These are phyloP conservation scores for Ctenodactylus gundi DNA, from an alignment of 2,113 vertebrate genomes.

Conservation along the genomic window DNA sequence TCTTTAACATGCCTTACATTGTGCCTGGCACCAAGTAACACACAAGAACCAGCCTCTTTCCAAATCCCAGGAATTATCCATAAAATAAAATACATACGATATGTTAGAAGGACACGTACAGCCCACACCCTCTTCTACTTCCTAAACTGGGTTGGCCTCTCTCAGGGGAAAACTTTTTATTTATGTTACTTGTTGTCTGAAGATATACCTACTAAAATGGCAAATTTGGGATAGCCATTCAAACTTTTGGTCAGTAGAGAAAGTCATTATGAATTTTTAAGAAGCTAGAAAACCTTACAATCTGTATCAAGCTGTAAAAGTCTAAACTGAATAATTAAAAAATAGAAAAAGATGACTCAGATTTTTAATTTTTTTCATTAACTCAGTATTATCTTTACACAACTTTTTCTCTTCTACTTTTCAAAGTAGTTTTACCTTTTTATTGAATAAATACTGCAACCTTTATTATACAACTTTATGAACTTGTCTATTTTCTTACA, in stretches of 20 bases:
- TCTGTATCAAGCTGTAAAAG: background rate
- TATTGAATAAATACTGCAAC: too few species aligned
- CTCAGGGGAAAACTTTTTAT: background rate
- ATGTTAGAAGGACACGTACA: background rate
- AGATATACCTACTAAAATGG: constrained; percentile 15
- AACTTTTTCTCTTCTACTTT: too few species aligned
- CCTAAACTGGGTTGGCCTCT: constrained; percentile 9
- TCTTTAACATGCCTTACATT: background rate
- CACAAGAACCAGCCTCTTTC: background rate
- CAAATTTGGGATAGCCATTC: background rate
- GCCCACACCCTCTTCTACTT: background rate
- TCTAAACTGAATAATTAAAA: background rate
- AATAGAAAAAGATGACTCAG: background rate
- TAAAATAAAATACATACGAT: background rate
- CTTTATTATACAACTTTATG: too few species aligned
- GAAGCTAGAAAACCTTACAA: too few species aligned
- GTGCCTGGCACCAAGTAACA: background rate
- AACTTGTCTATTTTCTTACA: background rate
- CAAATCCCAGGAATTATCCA: background rate
- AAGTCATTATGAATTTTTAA: background rate
- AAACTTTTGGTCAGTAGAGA: background rate
- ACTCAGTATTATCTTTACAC: too few species aligned
- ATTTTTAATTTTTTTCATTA: background rate
- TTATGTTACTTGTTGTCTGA: constrained; percentile 2
- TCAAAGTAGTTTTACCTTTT: too few species aligned